A percentile compares a stretch with the other conserved stretches of the same genome.
Evolutionary conservation across 2,797 vertebrate genomes (phyloP).

Genomic region (Scolopax rusticola): DNA sequence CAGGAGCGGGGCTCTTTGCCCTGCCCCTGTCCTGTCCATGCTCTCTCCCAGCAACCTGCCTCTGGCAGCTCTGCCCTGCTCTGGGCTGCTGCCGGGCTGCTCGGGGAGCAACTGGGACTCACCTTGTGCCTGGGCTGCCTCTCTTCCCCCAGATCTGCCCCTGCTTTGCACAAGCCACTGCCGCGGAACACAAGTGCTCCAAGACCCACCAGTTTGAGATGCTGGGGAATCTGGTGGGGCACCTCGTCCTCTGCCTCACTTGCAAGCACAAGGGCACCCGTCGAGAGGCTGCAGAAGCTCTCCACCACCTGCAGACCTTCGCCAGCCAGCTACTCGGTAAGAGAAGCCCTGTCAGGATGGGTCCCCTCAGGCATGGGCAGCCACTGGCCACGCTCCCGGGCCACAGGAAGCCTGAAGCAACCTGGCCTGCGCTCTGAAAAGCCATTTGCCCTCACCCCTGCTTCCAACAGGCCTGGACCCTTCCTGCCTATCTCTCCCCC

Average conservation of each 20-base stretch:
- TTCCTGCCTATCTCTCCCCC: not conserved
- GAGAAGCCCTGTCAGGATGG: rapidly evolving
- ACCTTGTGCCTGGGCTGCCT: not conserved
- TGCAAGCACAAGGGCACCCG: rapidly evolving
- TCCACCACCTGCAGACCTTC: not conserved
- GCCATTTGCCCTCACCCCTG: rapidly evolving
- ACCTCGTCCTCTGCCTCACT: not conserved
- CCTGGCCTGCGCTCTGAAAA: not conserved
- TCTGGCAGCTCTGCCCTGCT: not conserved
- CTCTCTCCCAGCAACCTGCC: not conserved
- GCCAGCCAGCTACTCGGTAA: not conserved
- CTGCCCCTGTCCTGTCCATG: not conserved
- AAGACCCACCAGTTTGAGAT: rapidly evolving
- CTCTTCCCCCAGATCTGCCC: not conserved
- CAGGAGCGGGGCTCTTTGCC: not conserved
- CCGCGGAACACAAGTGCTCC: not conserved
- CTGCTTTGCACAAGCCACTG: not conserved
- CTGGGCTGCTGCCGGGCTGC: not conserved
- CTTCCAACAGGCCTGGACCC: not conserved
- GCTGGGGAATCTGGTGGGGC: not conserved
- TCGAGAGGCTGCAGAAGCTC: not conserved
- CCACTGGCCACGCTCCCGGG: not conserved
- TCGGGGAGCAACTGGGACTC: not conserved
- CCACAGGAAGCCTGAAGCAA: not conserved
- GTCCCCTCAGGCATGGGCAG: not conserved